Conservation (phyloP, 2,888 invertebrate species). For the Trichopria drosophilae region DNA sequence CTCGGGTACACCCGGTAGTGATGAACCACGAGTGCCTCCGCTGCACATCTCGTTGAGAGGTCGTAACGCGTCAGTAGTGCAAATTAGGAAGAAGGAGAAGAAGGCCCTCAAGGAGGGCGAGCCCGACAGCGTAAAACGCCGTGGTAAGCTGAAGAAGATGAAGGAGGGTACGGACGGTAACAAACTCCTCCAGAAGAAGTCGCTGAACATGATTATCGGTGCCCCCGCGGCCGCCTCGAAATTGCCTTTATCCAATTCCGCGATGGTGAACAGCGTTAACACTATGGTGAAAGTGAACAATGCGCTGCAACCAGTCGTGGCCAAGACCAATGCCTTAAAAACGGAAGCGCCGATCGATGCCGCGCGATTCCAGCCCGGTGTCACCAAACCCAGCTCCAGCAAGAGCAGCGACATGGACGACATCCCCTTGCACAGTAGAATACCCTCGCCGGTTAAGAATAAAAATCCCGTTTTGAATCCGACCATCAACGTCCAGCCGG, state of each 20-base stretch:
- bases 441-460: conserved; percentile 55
- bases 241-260: conserved; percentile 51
- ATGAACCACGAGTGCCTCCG: conserved; percentile 83
- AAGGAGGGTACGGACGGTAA: conserved; percentile 58
- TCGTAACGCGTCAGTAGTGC: conserved; percentile 79
- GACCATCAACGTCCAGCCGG: conserved; percentile 44
- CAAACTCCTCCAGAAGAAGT: conserved; percentile 55
- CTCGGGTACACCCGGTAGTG: conserved; percentile 50
- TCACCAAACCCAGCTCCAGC: conserved; percentile 49
- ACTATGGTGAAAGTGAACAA: conserved; percentile 51
- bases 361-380: conserved; percentile 38
- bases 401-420: conserved; percentile 54
- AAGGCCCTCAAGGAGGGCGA: conserved; percentile 64
- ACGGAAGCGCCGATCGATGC: conserved; percentile 46
- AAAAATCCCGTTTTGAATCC: conserved; percentile 48
- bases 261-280: conserved; percentile 50
- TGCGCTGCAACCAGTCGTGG: conserved; percentile 49
- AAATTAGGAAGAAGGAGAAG: conserved; percentile 72
- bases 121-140: conserved; percentile 50
- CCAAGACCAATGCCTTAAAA: conserved; percentile 55
- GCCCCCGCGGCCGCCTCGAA: conserved; percentile 44
- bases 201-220: conserved; percentile 52
- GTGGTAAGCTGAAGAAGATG: conserved; percentile 62
- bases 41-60: conserved; percentile 85
- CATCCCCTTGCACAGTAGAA: conserved; percentile 55